Base-by-base conservation (phyloP, 2,113 vertebrate genomes). In the Dolichotis patagonum region DNA sequence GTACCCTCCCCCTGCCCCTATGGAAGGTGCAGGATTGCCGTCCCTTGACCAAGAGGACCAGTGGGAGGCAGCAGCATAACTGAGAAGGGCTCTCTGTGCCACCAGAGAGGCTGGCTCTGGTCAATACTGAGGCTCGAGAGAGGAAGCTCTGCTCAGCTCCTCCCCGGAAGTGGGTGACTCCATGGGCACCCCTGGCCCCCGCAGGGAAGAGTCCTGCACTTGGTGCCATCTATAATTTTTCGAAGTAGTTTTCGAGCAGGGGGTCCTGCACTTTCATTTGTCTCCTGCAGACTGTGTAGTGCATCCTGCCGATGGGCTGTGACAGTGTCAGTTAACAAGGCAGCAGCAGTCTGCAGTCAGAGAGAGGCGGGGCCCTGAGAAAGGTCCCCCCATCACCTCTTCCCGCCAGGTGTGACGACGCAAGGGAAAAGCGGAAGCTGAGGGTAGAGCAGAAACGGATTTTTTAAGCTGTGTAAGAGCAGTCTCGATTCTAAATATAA, bases 321-420 rank as follows among this genome's bases (percentile, higher is more conserved):
- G 52, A 43, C 54, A 78, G 49, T 26, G 41, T 60, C 5, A 5
- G 26, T 32, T 52, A 69, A 71, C 41, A 69, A 69, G 75, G 26
- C 32, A 20, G 67, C 43, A 56, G 77, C n/a, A 41, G 35, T 26
- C n/a, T 41, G 1, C 17, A 82, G n/a, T n/a, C 38, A 26, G 28
- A n/a, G 49, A 69, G 17, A 69, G 62, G 24, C 17, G 63, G 17
- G 49, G 60, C 26, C 41, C 20, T 26, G 62, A 56, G 11, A 14
- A 54, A 30, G 2, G 71, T 46, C 73, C 20, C 14, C 30, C 10
- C 12, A 10, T 24, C 9, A 14, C 67, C 69, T 41, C 19, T 3
- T 14, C 3, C n/a, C 1, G 2, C 7, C 24, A 20, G 35, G 24
- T 24, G 30, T 1, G 32, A 6, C 14, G 32, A 6, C 14, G 10